phyloP scores from a whole-genome alignment of 2,888 invertebrate genomes.

The Diloba caeruleocephala region DNA sequence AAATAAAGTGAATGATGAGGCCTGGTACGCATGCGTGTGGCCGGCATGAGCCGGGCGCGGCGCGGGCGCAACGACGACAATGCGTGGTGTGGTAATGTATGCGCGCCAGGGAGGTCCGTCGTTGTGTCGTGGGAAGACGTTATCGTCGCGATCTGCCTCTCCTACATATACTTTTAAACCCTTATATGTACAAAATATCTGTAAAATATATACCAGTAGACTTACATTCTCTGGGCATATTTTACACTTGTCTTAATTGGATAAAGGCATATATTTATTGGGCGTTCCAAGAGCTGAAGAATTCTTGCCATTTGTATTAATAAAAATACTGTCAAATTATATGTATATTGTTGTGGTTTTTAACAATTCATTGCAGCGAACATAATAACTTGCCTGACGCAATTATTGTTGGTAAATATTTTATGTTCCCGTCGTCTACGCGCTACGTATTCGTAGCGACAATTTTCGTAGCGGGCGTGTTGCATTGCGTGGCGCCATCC shows the following conservation, averaged over 20 bases:
- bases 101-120: conserved; percentile 84
- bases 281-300: background rate
- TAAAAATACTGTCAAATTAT: background rate
- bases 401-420: conserved; percentile 12
- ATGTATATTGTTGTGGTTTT: background rate
- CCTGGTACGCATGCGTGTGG: conserved; percentile 56
- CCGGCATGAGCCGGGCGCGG: conserved; percentile 43
- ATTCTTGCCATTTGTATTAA: conserved; percentile 1
- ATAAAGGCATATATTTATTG: conserved; percentile 6
- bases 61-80: conserved; percentile 66
- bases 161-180: conserved; percentile 51
- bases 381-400: background rate
- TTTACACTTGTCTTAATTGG: conserved; percentile 25
- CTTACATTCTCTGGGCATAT: conserved; percentile 22
- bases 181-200: conserved; percentile 40
- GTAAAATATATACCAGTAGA: conserved; percentile 23
- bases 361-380: conserved; percentile 1
- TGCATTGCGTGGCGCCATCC: conserved; percentile 64
- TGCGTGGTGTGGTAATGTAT: conserved; percentile 82
- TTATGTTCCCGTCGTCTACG: conserved; percentile 42
- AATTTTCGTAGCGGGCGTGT: conserved; percentile 60
- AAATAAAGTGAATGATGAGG: conserved; percentile 42
- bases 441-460: conserved; percentile 66
- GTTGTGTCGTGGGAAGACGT: conserved; percentile 78
- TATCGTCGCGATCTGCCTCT: conserved; percentile 64